Percentiles rank a stretch among this genome's conserved stretches.
Evolutionary conservation across 2,797 vertebrate species (phyloP).

Genomic region (Poecilia velifera): DNA sequence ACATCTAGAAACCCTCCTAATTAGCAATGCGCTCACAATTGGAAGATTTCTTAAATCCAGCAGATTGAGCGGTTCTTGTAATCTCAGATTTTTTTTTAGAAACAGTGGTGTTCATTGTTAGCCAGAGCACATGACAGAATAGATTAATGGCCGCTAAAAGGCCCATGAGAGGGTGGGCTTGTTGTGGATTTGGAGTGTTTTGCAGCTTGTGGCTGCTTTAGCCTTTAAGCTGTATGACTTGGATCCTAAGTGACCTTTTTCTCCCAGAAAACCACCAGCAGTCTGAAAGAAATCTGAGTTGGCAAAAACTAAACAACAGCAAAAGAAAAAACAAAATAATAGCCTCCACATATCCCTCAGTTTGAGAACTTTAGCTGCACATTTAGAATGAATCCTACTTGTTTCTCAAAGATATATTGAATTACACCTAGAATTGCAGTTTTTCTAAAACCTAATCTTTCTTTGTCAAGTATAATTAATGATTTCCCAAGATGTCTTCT

Average conservation of each 20-base stretch:
- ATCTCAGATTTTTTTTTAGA: constrained; percentile 29
- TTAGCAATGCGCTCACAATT: constrained; percentile 37
- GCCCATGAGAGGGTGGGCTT: constrained; percentile 45
- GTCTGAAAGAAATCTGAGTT: constrained; percentile 1
- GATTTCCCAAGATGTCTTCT: constrained; percentile 8
- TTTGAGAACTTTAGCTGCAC: neutral
- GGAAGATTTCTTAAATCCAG: constrained; percentile 40
- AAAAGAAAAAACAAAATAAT: constrained; percentile 5
- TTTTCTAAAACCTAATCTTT: constrained; percentile 3
- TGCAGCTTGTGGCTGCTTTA: constrained; percentile 34
- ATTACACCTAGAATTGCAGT: neutral
- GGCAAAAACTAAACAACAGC: neutral
- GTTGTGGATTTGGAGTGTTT: constrained; percentile 54
- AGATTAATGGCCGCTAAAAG: constrained; percentile 48
- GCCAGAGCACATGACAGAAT: constrained; percentile 45
- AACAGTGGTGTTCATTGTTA: constrained; percentile 61
- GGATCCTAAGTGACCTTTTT: constrained; percentile 41
- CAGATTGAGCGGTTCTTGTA: constrained; percentile 35
- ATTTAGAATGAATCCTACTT: constrained; percentile 14
- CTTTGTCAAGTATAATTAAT: constrained; percentile 4
- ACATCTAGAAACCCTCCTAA: constrained; percentile 35
- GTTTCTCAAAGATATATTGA: constrained; percentile 8
- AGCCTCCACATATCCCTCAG: neutral
- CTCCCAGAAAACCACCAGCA: constrained; percentile 7
- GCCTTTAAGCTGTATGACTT: constrained; percentile 39